Percentiles rank a stretch among this genome's conserved stretches.
Conservation (phyloP, 1,140 invertebrate genomes). For the Nasonia longicornis region DNA sequence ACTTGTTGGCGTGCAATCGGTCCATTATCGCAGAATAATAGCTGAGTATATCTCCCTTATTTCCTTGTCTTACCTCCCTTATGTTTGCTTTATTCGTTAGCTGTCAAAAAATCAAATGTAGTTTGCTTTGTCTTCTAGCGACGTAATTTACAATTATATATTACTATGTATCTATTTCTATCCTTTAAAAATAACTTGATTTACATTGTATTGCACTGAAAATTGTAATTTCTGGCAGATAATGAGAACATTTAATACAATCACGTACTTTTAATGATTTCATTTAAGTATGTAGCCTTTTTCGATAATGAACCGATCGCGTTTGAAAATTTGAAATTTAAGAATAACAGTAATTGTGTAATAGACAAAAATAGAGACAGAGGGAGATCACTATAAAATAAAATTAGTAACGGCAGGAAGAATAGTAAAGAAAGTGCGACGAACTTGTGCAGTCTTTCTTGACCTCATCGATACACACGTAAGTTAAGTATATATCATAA, state of each 20-base stretch:
- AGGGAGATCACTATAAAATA: not conserved
- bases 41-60: too few species aligned
- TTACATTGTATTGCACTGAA: not conserved
- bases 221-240: not conserved
- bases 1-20: not conserved
- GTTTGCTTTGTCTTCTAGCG: too few species aligned
- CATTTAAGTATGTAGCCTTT: not conserved
- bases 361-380: not conserved
- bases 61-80: too few species aligned
- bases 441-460: conserved; percentile 27
- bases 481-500: not conserved
- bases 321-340: not conserved
- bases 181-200: too few species aligned
- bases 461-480: not conserved
- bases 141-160: too few species aligned
- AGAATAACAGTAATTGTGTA: not conserved
- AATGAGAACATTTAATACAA: not conserved
- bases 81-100: too few species aligned
- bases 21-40: not conserved
- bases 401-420: conserved; percentile 6
- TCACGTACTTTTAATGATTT: not conserved
- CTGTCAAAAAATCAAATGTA: too few species aligned
- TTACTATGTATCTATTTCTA: too few species aligned
- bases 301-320: not conserved
- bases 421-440: conserved; percentile 17